Evolutionary conservation across 2,797 vertebrate species (phyloP), one percentile per base, ranked within the genome.

Genomic region (Bradypodion ventrale): DNA sequence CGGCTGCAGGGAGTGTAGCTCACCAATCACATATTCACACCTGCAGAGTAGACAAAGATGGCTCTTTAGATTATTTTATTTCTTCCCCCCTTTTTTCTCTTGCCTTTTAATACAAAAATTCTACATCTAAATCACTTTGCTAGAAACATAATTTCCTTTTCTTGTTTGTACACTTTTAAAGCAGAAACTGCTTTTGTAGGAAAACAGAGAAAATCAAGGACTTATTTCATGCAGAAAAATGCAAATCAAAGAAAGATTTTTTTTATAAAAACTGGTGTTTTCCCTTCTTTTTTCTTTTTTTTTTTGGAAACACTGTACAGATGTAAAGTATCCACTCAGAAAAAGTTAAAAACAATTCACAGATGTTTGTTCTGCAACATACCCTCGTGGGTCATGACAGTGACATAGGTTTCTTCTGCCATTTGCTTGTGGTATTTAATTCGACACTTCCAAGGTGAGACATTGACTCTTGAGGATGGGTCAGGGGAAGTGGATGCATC

Each of bases 141-240:
- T 93, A 95, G 92, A 96, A 95, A 90, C 87, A 93, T 87, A 91
- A 91, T 85, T 74, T 88, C 85, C 65, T 10, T 70, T 65, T 82
- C 82, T 49, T 76, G 70, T 83, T 90, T 94, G 90, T 89, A 93
- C 88, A 94, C 92, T 69, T 83, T 89, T 86, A 89, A 92, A 94
- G 89, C 94, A 93, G 92, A 88, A 87, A 83, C 87, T 88, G 90
- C 90, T 94, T 92, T 86, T 75, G 79, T 91, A 92, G 78, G 13
- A 7, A 90, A 68, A 32, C 12, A 65, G 29, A 56, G 52, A 56
- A 1, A 89, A 91, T 89, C 90, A 90, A 93, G 89, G 90, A 93
- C 88, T 91, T 87, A 89, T 91, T 94, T 92, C 94, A 94, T 94
- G 93, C 91, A 93, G 86, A 94, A 91, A 75, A 93, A 92, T 91